These are phyloP conservation scores for Eristalinus sepulchralis DNA, from an alignment of 2,888 invertebrate species.

Conservation along the genomic window DNA sequence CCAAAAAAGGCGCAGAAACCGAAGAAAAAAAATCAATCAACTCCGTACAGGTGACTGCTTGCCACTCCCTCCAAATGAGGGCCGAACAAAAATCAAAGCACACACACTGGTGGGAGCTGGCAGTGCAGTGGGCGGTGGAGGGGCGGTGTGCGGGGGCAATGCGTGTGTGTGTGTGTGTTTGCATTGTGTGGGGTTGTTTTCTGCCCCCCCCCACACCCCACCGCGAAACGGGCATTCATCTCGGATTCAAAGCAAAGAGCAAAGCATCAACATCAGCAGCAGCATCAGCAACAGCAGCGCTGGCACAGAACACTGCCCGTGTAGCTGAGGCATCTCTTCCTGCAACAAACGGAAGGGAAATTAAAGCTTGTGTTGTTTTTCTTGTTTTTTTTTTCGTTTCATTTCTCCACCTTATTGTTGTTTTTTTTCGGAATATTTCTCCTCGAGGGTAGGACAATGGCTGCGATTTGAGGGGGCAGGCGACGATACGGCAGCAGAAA, in stretches of 20 bases:
- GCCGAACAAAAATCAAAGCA: conserved; percentile 45
- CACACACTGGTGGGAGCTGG: not conserved
- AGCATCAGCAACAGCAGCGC: not conserved
- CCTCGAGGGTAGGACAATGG: conserved; percentile 56
- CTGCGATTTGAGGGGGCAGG: not conserved
- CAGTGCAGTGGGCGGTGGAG: conserved; percentile 26
- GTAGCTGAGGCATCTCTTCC: conserved; percentile 39
- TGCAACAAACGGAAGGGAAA: conserved; percentile 68
- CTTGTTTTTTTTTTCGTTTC: conserved; percentile 7
- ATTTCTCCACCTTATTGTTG: not conserved
- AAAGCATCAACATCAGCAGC: conserved; percentile 2
- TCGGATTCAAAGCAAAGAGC: conserved; percentile 50
- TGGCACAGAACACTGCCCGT: not conserved
- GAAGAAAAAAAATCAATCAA: conserved; percentile 60
- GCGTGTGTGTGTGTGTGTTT: not conserved
- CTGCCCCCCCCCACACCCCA: conserved; percentile 39
- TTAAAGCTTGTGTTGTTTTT: conserved; percentile 62
- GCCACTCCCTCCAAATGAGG: not conserved
- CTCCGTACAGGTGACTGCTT: conserved; percentile 52
- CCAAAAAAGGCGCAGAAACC: not conserved
- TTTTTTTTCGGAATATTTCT: conserved; percentile 32
- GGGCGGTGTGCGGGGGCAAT: not conserved
- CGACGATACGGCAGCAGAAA: not conserved
- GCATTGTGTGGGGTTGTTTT: not conserved
- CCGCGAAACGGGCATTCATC: conserved; percentile 56